Percentiles rank a stretch among this genome's conserved stretches.
Evolutionary conservation across 1,140 invertebrate genomes (phyloP).

Genomic region (Neuroterus valhalla): DNA sequence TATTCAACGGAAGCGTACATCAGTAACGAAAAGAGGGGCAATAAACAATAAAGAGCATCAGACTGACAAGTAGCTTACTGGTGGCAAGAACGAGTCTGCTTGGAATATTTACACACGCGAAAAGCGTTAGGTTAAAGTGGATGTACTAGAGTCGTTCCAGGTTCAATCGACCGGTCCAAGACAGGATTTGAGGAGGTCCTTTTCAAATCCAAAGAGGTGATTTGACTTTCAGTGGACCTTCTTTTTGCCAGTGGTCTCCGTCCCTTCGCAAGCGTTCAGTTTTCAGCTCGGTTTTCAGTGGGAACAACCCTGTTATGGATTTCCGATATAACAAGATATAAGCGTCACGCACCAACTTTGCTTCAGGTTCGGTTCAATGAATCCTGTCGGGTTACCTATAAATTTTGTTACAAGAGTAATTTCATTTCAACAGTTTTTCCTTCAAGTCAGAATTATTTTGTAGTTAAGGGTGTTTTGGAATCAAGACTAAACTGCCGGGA

Average conservation of each 20-base stretch:
- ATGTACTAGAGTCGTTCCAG: background rate
- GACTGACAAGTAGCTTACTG: constrained; percentile 38
- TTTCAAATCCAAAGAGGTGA: constrained; percentile 6
- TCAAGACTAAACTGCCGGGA: too few relatives aligned
- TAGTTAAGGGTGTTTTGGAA: too few relatives aligned
- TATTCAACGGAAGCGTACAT: background rate
- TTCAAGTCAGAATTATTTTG: too few relatives aligned
- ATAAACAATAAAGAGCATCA: background rate
- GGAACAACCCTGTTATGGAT: constrained; percentile 27
- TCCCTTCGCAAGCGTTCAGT: background rate
- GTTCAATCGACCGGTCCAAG: constrained; percentile 3
- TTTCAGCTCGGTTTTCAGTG: background rate
- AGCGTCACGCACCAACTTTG: constrained; percentile 7
- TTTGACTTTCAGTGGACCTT: background rate
- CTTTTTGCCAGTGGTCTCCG: constrained; percentile 3
- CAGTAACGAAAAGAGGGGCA: background rate
- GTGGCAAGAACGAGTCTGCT: constrained; percentile 35
- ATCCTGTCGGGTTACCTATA: background rate
- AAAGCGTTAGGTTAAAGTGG: constrained; percentile 46
- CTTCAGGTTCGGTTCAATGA: constrained; percentile 14
- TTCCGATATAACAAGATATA: constrained; percentile 29
- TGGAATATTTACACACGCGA: constrained; percentile 47
- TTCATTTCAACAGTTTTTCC: too few relatives aligned
- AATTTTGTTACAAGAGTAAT: too few relatives aligned
- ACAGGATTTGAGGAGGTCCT: background rate